A percentile compares a stretch with the other conserved stretches of the same genome.
Evolutionary conservation across 1,140 invertebrate species (phyloP).

Genomic region (Lepidurus apus): DNA sequence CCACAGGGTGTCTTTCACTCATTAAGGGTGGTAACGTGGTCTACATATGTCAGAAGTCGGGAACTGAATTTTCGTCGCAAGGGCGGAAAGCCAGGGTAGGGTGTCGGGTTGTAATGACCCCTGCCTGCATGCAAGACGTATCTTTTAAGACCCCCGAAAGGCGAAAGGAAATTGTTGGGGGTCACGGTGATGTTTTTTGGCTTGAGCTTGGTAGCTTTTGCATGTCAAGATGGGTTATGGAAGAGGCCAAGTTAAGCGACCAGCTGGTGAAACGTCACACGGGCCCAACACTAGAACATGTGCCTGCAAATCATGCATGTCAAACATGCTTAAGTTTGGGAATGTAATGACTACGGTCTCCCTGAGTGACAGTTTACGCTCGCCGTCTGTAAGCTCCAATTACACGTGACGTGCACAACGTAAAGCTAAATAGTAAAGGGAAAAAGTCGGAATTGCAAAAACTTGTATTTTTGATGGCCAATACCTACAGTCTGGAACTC

Average conservation of each 20-base stretch:
- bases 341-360: constrained; percentile 14
- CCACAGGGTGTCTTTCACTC: constrained; percentile 12
- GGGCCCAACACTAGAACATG: neutral
- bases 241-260: neutral
- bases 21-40: constrained; percentile 13
- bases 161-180: neutral
- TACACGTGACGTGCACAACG: neutral
- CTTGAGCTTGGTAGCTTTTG: neutral
- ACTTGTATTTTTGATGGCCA: too few species aligned
- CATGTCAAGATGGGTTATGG: neutral
- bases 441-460: neutral
- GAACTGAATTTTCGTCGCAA: neutral
- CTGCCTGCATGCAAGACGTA: neutral
- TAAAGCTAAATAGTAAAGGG: neutral
- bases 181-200: neutral
- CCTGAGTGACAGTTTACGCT: neutral
- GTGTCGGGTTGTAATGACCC: neutral
- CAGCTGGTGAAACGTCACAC: constrained; percentile 3
- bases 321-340: constrained; percentile 1
- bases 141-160: neutral
- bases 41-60: constrained; percentile 9
- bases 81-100: neutral
- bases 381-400: neutral
- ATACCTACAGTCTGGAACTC: too few species aligned
- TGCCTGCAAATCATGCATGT: constrained; percentile 14